Evolutionary conservation across 2,888 invertebrate species (phyloP).

Genomic region (Lepidochitona cinerea): DNA sequence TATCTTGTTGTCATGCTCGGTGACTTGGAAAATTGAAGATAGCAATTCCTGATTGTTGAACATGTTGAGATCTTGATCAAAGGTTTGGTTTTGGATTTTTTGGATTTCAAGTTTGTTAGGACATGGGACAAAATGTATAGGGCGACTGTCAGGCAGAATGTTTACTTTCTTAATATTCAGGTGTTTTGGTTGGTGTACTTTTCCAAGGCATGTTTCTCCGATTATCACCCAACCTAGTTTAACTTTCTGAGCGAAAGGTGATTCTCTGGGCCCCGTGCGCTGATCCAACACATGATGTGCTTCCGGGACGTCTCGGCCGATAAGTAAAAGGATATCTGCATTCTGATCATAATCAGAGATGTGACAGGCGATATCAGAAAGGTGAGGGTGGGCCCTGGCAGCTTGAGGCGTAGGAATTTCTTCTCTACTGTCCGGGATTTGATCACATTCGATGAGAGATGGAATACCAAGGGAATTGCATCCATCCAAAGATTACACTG

Average conservation of each 20-base stretch:
- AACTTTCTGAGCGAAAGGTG: background rate
- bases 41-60: background rate
- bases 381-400: background rate
- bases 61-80: background rate
- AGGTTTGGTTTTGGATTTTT: background rate
- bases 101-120: background rate
- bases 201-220: background rate
- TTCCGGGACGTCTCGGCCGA: background rate
- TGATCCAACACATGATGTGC: constrained; percentile 3
- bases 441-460: background rate
- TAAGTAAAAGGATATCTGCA: background rate
- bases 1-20: background rate
- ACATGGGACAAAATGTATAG: background rate
- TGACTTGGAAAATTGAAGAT: background rate
- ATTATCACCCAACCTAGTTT: too few species aligned
- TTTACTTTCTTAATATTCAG: background rate
- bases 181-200: background rate
- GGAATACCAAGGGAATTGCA: background rate
- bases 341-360: background rate
- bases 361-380: background rate
- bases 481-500: too few species aligned
- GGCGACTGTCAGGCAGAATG: background rate
- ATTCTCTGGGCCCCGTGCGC: background rate
- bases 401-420: constrained; percentile 1
- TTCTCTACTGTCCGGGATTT: background rate